Base-by-base conservation (phyloP, 2,888 invertebrate species). In the Drosophila paranaensis region DNA sequence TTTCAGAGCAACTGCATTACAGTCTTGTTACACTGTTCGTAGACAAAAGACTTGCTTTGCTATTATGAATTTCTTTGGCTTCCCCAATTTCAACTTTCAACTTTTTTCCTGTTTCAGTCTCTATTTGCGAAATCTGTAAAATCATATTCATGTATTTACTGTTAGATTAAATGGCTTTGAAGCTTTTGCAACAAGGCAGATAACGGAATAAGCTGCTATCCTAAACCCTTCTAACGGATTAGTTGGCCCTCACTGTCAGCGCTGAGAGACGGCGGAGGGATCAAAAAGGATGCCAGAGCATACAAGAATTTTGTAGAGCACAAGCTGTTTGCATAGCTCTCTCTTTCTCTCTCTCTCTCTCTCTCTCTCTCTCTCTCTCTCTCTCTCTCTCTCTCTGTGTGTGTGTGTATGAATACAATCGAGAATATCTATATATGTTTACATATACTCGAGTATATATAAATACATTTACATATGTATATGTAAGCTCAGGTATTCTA, bases 241-340 rank as follows among this genome's bases (percentile, higher is more conserved):
- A 81, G 71, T 50, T 64, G 45, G 61, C 46, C 37, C 43, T 67
- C 65, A 65, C 48, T 54, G 54, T 53, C 66, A 78, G 60, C 43
- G 53, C 60, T 61, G 53, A 37, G 39, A 30, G 53, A 57, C 60
- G 60, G 48, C 69, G 79, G 74, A 79, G 77, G 79, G 74, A 81
- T 86, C 77, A 83, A 77, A 83, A 81, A 68, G 77, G 79, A 77
- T 79, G 77, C 77, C 53, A 71, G 54, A 62, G 63, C 69, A 69
- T 62, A 68, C 62, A 81, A 57, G n/a, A 48, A 64, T 71, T 78
- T 82, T 75, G 63, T 70, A 57, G 76, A 76, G 60, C 70, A 35
- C 67, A 71, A 69, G 63, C 80, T 74, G 75, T 77, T 72, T 77
- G 54, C 65, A 62, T 70, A 67, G 51, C 53, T 11, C 54, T n/a